phyloP scores from a whole-genome alignment of 1,140 invertebrate species.

The Archegozetes longisetosus region DNA sequence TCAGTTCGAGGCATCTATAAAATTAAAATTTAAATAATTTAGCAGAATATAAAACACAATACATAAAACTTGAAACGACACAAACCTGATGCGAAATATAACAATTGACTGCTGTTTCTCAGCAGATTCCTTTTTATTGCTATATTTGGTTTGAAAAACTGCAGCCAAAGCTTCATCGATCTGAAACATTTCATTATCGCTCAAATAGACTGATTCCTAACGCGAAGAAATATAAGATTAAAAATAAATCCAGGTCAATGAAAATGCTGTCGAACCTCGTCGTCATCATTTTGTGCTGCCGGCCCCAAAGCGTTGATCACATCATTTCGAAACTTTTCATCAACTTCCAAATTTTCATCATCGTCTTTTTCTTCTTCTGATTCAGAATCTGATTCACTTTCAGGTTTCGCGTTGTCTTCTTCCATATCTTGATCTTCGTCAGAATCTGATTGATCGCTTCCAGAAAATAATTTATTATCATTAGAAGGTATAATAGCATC shows the following conservation, averaged over 20 bases:
- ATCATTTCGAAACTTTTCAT: slow-evolving; percentile 11
- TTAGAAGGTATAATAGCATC: not conserved
- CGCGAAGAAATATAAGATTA: not conserved
- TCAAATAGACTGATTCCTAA: slow-evolving; percentile 1
- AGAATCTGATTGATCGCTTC: slow-evolving; percentile 9
- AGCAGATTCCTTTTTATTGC: slow-evolving; percentile 5
- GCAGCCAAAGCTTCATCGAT: slow-evolving; percentile 15
- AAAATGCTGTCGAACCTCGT: slow-evolving; percentile 2
- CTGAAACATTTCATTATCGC: slow-evolving; percentile 16
- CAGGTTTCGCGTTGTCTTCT: not conserved
- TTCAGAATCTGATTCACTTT: not conserved
- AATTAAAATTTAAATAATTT: too few species aligned
- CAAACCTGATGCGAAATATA: not conserved
- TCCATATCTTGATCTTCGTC: slow-evolving; percentile 15
- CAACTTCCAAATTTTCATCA: slow-evolving; percentile 5
- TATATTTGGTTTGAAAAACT: slow-evolving; percentile 14
- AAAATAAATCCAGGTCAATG: too few species aligned
- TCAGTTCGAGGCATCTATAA: not conserved
- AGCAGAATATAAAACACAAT: too few species aligned
- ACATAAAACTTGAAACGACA: too few species aligned
- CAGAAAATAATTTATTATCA: slow-evolving; percentile 3
- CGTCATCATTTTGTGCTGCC: slow-evolving; percentile 11
- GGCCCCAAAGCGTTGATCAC: slow-evolving; percentile 12
- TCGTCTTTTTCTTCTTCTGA: slow-evolving; percentile 10
- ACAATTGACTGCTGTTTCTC: not conserved